Base-by-base conservation (phyloP, 2,888 invertebrate genomes). In the Latrodectus hesperus region DNA sequence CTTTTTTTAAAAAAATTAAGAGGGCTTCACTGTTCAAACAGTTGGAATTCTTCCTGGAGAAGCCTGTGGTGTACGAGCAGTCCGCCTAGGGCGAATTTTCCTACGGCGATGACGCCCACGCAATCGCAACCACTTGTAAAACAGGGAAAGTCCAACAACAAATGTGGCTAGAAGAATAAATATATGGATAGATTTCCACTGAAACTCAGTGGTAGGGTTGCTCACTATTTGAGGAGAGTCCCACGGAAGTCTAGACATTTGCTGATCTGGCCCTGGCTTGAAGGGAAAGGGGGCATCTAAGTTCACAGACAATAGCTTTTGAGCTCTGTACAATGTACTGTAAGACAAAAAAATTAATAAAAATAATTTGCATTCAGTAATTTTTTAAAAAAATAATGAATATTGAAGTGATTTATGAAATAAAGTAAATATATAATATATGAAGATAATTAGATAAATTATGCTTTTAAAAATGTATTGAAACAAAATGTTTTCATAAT, bases 271-370 rank as follows among this genome's bases (percentile, higher is more conserved):
- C 12, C 84, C 78, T 2, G 88, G 90, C 51, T 71, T 64, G 70
- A 89, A 76, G 14, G 89, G 89, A 17, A 90, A 64, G 1, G 86
- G 88, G 9, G 81, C 87, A 75, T 91, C 92, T 75, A 92, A 89
- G 73, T 91, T 92, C n/a, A 96, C 93, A 6, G 95, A 95, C 73
- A 96, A 93, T 14, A 95, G 91, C 90, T 95, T 96, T 90, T 96
- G 96, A 0, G 96, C 94, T 89, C 96, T 96, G 91, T 96, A 95
- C 55, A 96, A 93, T 90, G 96, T 95, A 75, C 95, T 95, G 92
- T 77, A 73, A 51, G 72, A 67, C 4, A 75, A 70, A 38, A 38
- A 38, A 38, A 38, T 38, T 3, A 38, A 6, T 38, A 38, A 38
- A 38, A 38, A 38, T 38, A 6, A 38, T 1, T 22, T 22, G 22